These are phyloP conservation scores for Phenganax stokvisi DNA, from an alignment of 92 coral and sea anemone genomes.

Conservation along the genomic window DNA sequence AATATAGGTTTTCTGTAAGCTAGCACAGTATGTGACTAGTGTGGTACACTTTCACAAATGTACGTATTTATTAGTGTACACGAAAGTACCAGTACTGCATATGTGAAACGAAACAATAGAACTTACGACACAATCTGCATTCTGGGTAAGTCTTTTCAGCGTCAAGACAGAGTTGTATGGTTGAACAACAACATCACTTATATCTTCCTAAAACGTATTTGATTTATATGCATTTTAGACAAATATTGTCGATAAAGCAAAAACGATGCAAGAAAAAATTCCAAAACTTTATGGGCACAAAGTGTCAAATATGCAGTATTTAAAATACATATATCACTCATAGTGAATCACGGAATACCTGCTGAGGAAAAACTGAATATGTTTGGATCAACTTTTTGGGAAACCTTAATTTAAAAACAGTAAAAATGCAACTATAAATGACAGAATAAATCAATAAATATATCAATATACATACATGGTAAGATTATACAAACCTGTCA, in stretches of 20 bases:
- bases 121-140: conserved; percentile 99
- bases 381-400: conserved; percentile 96
- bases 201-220: conserved; percentile 69
- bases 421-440: background rate
- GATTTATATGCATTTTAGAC: background rate
- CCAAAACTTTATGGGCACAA: too few relatives aligned
- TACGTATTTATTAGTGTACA: background rate
- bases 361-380: conserved; percentile 97
- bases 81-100: too few relatives aligned
- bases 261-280: too few relatives aligned
- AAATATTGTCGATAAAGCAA: background rate
- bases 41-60: background rate
- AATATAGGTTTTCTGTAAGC: background rate
- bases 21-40: background rate
- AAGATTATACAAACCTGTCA: conserved; percentile 60
- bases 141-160: conserved; percentile 86
- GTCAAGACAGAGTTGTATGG: conserved; percentile 97
- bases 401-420: conserved; percentile 47
- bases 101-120: background rate
- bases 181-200: conserved; percentile 98
- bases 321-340: background rate
- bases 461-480: background rate
- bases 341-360: conserved; percentile 43
- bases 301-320: background rate
- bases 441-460: background rate